Base-by-base conservation (phyloP, 2,797 vertebrate species). In the Scyliorhinus canicula region DNA sequence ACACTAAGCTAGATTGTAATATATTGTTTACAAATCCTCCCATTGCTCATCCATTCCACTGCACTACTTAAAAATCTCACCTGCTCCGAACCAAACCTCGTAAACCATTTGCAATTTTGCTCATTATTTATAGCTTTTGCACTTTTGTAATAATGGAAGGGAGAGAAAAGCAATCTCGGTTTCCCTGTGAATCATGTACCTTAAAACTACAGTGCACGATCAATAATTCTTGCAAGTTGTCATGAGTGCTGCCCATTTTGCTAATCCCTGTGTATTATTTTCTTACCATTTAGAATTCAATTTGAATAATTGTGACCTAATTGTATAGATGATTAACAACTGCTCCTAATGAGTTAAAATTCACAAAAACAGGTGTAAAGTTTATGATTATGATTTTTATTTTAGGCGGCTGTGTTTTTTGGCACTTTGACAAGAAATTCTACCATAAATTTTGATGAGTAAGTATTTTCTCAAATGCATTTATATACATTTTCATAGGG, bases 321-420 rank as follows among this genome's bases (percentile, higher is more conserved):
- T 88, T 19, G 19, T 60, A 31, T 19, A 60, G 31, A 35, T 93
- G 40, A 93, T 47, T 50, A 93, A 47, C 12, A 35, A 7, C 60
- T 55, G 16, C 65, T 94, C 5, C 55, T 21, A 31, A 21, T 52
- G 69, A 94, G 1, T 6, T 52, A 35, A 94, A 52, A 74, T 74
- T 94, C 12, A 19, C 74, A 50, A 50, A 94, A 94, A 8, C 31
- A 35, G 44, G 8, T 74, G 31, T 74, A n/a, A 67, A 94, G 11
- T 82, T n/a, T 60, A 35, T 57, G 55, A 71, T 71, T n/a, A 6
- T 94, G 26, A 65, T 44, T 94, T 94, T 19, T 71, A 71, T 93
- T 94, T 74, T 94, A 94, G 93, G 93, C 93, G 21, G 67, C 67
- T 71, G 69, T 94, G 6, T 94, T 94, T 52, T 94, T 94, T 52